These are phyloP conservation scores for Calvadosia cruxmelitensis DNA, from an alignment of 30 jellyfish, hydroid and myxozoan species.

Conservation along the genomic window DNA sequence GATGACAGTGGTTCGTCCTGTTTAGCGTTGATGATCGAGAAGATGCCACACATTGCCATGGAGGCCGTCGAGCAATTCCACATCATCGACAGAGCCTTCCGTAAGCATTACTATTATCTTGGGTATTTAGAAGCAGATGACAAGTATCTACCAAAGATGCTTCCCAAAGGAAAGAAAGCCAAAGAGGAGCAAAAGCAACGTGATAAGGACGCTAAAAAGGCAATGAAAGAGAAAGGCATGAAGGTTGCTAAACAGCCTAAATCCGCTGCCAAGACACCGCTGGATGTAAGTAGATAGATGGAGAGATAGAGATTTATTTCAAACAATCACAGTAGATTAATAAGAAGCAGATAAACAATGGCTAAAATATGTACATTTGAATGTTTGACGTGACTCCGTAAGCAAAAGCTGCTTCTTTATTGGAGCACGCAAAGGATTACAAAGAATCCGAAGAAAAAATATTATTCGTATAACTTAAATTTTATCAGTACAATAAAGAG, in stretches of 20 bases:
- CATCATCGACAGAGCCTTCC: conserved; percentile 86
- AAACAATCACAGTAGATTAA: neutral
- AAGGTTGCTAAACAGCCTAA: conserved; percentile 63
- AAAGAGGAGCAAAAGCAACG: conserved; percentile 61
- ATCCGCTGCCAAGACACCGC: conserved; percentile 88
- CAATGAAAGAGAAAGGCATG: conserved; percentile 78
- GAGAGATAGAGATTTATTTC: neutral
- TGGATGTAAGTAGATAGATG: conserved; percentile 59
- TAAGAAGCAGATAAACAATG: too few species aligned
- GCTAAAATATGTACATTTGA: too few species aligned
- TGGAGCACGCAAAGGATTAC: too few species aligned
- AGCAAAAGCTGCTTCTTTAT: too few species aligned
- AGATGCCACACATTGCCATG: conserved; percentile 97
- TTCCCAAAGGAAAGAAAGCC: conserved; percentile 68
- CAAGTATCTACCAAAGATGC: conserved; percentile 38
- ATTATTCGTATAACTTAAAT: neutral
- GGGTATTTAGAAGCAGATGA: conserved; percentile 72
- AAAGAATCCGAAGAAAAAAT: too few species aligned
- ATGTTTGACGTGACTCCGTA: too few species aligned
- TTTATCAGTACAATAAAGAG: neutral
- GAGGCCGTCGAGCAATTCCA: conserved; percentile 98
- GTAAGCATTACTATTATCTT: conserved; percentile 87
- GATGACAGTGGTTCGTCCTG: conserved; percentile 98
- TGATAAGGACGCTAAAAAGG: conserved; percentile 54
- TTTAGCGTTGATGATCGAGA: conserved; percentile 92